These are phyloP conservation scores for Ciona savignyi DNA, from an alignment of 23 tunicate species.

Conservation along the genomic window DNA sequence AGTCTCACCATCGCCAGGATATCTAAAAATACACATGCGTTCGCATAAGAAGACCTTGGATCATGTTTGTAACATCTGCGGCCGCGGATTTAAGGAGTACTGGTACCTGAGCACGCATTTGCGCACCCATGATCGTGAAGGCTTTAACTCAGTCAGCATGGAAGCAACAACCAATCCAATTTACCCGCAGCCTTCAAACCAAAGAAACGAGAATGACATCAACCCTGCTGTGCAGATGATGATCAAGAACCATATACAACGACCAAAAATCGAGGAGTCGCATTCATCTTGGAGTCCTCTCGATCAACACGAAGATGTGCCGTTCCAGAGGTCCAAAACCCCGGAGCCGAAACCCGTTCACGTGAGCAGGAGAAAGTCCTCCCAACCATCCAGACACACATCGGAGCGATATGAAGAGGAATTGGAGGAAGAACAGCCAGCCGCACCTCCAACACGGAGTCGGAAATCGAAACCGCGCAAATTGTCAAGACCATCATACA, in stretches of 20 bases:
- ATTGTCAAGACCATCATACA: slow-evolving; percentile 4
- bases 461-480: slow-evolving; percentile 10
- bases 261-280: not conserved
- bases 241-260: not conserved
- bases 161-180: not conserved
- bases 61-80: slow-evolving; percentile 83
- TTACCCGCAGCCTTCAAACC: not conserved
- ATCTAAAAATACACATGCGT: slow-evolving; percentile 91
- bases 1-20: slow-evolving; percentile 87
- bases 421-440: no score
- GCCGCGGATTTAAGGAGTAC: slow-evolving; percentile 90
- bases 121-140: slow-evolving; percentile 39
- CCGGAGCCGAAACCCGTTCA: not conserved
- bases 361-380: not conserved
- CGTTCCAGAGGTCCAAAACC: not conserved
- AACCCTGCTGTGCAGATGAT: not conserved
- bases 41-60: slow-evolving; percentile 84
- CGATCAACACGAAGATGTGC: not conserved
- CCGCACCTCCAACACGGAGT: not conserved
- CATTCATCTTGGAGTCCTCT: not conserved
- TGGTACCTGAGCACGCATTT: slow-evolving; percentile 94
- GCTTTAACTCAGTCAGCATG: not conserved
- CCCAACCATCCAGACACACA: slow-evolving; percentile 1
- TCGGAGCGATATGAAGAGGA: not conserved
- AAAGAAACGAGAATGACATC: not conserved